A percentile compares a stretch with the other conserved stretches of the same genome.
phyloP scores from a whole-genome alignment of 1,140 invertebrate genomes.

The Drosophila pseudoananassae region DNA sequence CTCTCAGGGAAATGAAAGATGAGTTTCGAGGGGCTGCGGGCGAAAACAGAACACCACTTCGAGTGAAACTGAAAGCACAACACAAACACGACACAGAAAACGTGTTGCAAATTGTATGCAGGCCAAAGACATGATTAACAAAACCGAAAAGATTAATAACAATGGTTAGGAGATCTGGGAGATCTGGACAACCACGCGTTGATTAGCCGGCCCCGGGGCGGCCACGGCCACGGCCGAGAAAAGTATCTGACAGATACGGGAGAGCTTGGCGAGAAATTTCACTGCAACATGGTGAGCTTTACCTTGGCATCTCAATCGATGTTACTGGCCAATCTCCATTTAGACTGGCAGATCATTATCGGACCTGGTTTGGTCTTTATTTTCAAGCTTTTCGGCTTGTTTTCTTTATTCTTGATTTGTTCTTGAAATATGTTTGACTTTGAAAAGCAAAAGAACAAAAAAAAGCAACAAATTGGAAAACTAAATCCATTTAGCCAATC shows the following conservation, averaged over 20 bases:
- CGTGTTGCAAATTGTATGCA: conserved; percentile 73
- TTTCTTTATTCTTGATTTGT: conserved; percentile 41
- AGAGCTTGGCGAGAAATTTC: conserved; percentile 46
- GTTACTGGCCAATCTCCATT: conserved; percentile 35
- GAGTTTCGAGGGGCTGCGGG: conserved; percentile 25
- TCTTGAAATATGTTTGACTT: conserved; percentile 54
- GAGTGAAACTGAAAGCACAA: conserved; percentile 67
- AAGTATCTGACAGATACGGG: conserved; percentile 37
- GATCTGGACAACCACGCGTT: conserved; percentile 48
- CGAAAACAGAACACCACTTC: conserved; percentile 33
- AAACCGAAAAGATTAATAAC: conserved; percentile 55
- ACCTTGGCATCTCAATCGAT: no score
- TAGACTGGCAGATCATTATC: conserved; percentile 51
- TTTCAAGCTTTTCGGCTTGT: conserved; percentile 2
- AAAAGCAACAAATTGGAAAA: conserved; percentile 20
- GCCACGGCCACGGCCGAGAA: conserved; percentile 20
- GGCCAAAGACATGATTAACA: conserved; percentile 38
- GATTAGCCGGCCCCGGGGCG: conserved; percentile 58
- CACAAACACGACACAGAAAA: conserved; percentile 44
- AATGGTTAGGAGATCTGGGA: conserved; percentile 12
- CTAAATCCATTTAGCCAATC: conserved; percentile 39
- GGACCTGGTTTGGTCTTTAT: conserved; percentile 16
- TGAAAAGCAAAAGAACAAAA: conserved; percentile 30
- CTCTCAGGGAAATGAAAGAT: conserved; percentile 44
- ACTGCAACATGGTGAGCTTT: conserved; percentile 20